phyloP scores from a whole-genome alignment of 1,140 invertebrate species.

The Phymorhynchus buccinoides region DNA sequence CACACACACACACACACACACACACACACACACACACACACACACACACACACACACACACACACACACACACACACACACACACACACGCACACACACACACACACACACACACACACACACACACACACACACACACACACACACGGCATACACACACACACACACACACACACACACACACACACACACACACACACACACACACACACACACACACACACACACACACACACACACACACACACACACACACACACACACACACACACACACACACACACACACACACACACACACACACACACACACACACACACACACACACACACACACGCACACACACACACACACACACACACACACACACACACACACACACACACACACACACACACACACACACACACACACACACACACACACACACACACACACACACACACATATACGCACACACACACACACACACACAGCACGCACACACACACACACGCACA shows the following conservation, averaged over 20 bases:
- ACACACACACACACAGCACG: background rate
- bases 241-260: background rate
- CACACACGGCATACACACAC: background rate
- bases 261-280: background rate
- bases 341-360: background rate
- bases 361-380: background rate
- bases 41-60: too few species aligned
- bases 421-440: background rate
- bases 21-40: too few species aligned
- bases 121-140: background rate
- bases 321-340: background rate
- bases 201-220: background rate
- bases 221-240: background rate
- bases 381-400: background rate
- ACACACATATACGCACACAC: background rate
- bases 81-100: background rate
- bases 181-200: conserved; percentile 10
- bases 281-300: too few species aligned
- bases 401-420: background rate
- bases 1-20: too few species aligned
- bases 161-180: background rate
- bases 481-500: background rate
- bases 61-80: background rate
- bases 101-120: background rate
- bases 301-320: background rate